A percentile compares a stretch with the other conserved stretches of the same genome.
Conservation (phyloP, 2,888 invertebrate species). For the Spisula subtruncata region DNA sequence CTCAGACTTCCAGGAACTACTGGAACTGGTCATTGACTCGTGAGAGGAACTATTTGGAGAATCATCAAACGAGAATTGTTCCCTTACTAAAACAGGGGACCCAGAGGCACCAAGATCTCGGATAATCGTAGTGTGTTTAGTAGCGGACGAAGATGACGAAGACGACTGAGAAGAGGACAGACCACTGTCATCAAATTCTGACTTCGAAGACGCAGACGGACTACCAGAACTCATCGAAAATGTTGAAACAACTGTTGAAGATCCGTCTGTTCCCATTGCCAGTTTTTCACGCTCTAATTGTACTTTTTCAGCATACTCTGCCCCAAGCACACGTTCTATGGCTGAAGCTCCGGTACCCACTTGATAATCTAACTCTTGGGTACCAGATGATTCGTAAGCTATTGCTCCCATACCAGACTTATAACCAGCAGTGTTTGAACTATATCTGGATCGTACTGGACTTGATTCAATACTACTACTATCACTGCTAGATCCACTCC, state of each 20-base stretch:
- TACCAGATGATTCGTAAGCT: too few species aligned
- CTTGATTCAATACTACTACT: background rate
- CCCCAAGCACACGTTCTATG: conserved; percentile 65
- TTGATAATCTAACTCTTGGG: background rate
- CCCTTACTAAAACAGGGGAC: conserved; percentile 48
- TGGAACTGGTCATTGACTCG: conserved; percentile 56
- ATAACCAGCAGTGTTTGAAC: background rate
- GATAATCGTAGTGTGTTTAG: conserved; percentile 44
- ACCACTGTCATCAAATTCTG: conserved; percentile 63
- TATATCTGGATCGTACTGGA: background rate
- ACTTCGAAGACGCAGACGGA: conserved; percentile 28
- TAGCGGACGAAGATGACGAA: conserved; percentile 52
- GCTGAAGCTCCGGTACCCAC: conserved; percentile 48
- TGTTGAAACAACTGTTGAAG: background rate
- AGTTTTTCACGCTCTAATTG: conserved; percentile 23
- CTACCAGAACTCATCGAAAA: conserved; percentile 29
- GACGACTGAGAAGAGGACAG: conserved; percentile 47
- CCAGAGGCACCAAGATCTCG: conserved; percentile 47
- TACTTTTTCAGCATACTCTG: conserved; percentile 38
- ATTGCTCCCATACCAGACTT: background rate
- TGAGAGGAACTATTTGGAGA: conserved; percentile 48
- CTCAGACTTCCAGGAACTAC: conserved; percentile 56
- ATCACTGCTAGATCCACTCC: conserved; percentile 38
- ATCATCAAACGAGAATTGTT: conserved; percentile 36
- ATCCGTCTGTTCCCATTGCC: background rate